Percentiles rank a stretch among this genome's conserved stretches.
phyloP scores from a whole-genome alignment of 2,888 invertebrate genomes.

The Pristionchus maxplancki region DNA sequence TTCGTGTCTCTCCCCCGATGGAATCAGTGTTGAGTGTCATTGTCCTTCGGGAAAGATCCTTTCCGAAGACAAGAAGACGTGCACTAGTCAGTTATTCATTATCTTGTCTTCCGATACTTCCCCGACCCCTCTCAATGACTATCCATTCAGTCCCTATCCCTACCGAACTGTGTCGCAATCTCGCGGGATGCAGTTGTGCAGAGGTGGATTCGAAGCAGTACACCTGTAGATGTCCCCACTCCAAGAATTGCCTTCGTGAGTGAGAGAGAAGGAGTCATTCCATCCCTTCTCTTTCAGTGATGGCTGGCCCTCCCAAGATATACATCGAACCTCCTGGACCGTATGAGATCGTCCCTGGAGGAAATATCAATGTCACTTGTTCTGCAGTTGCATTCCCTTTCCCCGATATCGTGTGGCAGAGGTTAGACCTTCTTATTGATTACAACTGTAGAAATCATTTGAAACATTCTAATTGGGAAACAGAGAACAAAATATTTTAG shows the following conservation, averaged over 20 bases:
- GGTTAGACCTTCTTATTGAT: no score
- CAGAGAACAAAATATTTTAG: not conserved
- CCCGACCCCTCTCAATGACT: not conserved
- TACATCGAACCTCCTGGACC: slow-evolving; percentile 75
- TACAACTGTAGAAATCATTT: no score
- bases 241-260: slow-evolving; percentile 71
- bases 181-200: slow-evolving; percentile 73
- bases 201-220: slow-evolving; percentile 72
- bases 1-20: slow-evolving; percentile 69
- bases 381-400: slow-evolving; percentile 75
- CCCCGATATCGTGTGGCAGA: slow-evolving; percentile 74
- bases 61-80: slow-evolving; percentile 71
- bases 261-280: not conserved
- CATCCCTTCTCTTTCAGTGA: slow-evolving; percentile 57
- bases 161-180: slow-evolving; percentile 72
- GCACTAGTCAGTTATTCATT: slow-evolving; percentile 68
- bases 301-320: slow-evolving; percentile 73
- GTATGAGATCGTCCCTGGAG: slow-evolving; percentile 74
- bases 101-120: not conserved
- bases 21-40: slow-evolving; percentile 73
- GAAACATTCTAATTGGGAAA: not conserved
- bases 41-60: slow-evolving; percentile 75
- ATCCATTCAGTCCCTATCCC: slow-evolving; percentile 72
- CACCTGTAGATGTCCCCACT: slow-evolving; percentile 71
- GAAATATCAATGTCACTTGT: slow-evolving; percentile 76